Percentiles rank a stretch among this genome's conserved stretches.
Evolutionary conservation across 2,888 invertebrate species (phyloP).

Genomic region (Candidula unifasciata): DNA sequence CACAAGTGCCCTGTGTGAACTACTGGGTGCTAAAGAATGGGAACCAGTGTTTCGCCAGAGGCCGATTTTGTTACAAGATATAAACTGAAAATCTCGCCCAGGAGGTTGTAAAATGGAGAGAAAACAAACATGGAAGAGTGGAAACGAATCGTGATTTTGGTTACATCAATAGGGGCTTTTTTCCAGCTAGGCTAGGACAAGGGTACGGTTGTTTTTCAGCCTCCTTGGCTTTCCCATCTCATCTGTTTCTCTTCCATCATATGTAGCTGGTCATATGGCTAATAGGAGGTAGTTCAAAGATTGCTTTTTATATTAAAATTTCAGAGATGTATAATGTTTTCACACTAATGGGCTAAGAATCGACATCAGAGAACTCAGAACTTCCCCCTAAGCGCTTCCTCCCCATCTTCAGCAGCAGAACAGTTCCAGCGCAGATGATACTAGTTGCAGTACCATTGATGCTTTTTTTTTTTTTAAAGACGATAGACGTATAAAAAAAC

Average conservation of each 20-base stretch:
- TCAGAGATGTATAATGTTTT: too few species aligned
- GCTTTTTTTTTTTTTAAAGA: too few species aligned
- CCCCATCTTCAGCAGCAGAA: too few species aligned
- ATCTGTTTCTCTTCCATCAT: not conserved
- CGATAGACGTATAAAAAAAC: too few species aligned
- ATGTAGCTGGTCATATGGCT: not conserved
- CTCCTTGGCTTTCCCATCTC: not conserved
- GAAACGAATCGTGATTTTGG: constrained; percentile 4
- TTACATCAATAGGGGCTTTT: constrained; percentile 22
- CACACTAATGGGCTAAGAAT: too few species aligned
- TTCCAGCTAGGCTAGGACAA: not conserved
- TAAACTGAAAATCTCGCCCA: not conserved
- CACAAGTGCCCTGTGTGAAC: constrained; percentile 18
- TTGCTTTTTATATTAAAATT: not conserved
- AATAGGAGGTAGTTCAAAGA: not conserved
- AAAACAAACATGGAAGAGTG: constrained; percentile 16
- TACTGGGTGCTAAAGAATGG: not conserved
- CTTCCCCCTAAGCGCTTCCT: too few species aligned
- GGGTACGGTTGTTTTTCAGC: not conserved
- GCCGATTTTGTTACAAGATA: constrained; percentile 24
- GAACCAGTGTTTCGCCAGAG: constrained; percentile 7
- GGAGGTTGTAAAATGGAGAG: constrained; percentile 4
- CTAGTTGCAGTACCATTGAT: too few species aligned
- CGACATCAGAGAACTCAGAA: too few species aligned
- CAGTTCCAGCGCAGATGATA: too few species aligned